Evolutionary conservation across 2,888 invertebrate species (phyloP), one percentile per base, ranked within the genome.

Genomic region (Diogma glabrata): DNA sequence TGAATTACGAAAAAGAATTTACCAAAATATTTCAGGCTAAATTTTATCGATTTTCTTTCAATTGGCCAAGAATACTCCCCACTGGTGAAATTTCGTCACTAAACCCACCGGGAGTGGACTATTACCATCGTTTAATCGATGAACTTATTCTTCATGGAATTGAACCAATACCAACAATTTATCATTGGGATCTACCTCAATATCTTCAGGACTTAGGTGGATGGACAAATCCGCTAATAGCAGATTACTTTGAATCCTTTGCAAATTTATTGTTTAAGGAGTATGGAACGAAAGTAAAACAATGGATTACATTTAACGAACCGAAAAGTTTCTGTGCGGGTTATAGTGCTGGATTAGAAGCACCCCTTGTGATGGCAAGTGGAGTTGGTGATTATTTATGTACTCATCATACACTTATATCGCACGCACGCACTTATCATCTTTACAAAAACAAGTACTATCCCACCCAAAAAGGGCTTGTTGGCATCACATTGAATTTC

Each of bases 41-140:
- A 16, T 46, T 24, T 26, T 77, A 78, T 59, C 67, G 78, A 40
- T 77, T 79, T 59, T 78, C 78, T 3, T 70, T 79, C 53, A 74
- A 79, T 1, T 84, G 84, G 84, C 63, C 79, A 0, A 69, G 84
- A 17, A 68, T 84, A 20, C 61, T 82, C 46, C 79, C 82, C 0
- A 74, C 71, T 20, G 78, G 78, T 36, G 72, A 72, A 47, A 55
- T 71, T 1, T 70, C 75, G 47, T 63, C 67, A n/a, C 64, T 79
- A 10, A 85, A 81, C 60, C 60, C 73, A 57, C 70, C 69, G 2
- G 85, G 82, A 3, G 66, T 80, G 12, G 63, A 72, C 23, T 82
- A 83, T 63, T 86, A 85, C 64, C 78, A 79, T 56, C 70, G 74
- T 54, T 66, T 82, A 7, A 79, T 84, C 50, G 64, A 81, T 58